Percentiles rank a stretch among this genome's conserved stretches.
Conservation (phyloP, 2,888 invertebrate species). For the Oxyscelio sp. region DNA sequence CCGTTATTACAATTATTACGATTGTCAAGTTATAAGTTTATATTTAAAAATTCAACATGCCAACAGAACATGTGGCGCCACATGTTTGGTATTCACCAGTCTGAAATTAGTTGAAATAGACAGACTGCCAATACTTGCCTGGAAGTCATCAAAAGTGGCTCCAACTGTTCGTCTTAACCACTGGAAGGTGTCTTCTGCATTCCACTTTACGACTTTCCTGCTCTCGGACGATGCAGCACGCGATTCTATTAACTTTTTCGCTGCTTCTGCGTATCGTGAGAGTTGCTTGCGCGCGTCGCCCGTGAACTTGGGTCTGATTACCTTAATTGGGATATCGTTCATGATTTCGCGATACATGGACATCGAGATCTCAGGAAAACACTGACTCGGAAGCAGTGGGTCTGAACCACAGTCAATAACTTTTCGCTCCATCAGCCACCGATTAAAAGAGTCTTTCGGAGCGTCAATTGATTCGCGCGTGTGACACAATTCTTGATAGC, state of each 20-base stretch:
- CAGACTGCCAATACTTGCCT: constrained; percentile 90
- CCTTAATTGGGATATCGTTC: constrained; percentile 98
- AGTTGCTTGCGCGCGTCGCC: constrained; percentile 98
- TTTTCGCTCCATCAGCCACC: constrained; percentile 98
- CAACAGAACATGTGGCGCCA: no score
- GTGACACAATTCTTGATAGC: constrained; percentile 98
- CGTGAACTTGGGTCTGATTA: constrained; percentile 98
- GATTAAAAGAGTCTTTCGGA: constrained; percentile 98
- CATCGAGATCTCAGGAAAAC: constrained; percentile 96
- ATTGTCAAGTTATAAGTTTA: no score
- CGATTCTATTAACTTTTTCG: constrained; percentile 98
- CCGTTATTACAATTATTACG: no score
- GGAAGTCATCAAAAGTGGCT: constrained; percentile 97
- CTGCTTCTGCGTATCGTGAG: constrained; percentile 97
- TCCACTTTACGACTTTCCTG: constrained; percentile 99
- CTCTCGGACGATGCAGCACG: constrained; percentile 97
- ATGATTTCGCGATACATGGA: constrained; percentile 99
- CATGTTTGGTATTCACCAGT: no score
- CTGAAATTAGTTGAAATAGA: no score
- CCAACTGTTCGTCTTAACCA: constrained; percentile 98
- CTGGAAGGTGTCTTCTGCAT: constrained; percentile 98
- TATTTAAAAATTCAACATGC: no score
- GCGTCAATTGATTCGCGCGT: constrained; percentile 97
- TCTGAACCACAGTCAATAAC: constrained; percentile 94
- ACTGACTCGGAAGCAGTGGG: constrained; percentile 96